A percentile compares a stretch with the other conserved stretches of the same genome.
These are phyloP conservation scores for Telmatochromis sp. DNA, from an alignment of 2,113 vertebrate genomes.

Conservation along the genomic window DNA sequence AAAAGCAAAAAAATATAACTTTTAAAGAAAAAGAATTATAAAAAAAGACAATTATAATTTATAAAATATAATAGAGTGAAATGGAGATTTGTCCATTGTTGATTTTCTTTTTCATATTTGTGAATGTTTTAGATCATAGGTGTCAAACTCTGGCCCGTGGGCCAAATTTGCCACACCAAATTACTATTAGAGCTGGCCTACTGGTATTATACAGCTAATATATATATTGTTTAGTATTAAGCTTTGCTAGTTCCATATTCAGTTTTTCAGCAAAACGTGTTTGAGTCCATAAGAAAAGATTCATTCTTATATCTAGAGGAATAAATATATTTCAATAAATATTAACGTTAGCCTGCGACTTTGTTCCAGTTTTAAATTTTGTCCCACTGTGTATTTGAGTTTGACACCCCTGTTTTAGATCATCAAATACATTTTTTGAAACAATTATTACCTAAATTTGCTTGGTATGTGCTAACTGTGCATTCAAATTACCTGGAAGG, in stretches of 20 bases:
- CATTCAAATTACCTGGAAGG: constrained; percentile 69
- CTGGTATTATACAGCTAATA: too few species aligned
- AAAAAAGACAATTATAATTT: background rate
- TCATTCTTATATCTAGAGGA: too few species aligned
- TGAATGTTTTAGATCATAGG: background rate
- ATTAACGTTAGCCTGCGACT: too few species aligned
- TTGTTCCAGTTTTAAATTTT: too few species aligned
- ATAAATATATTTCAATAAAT: too few species aligned
- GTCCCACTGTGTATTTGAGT: too few species aligned
- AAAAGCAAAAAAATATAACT: background rate
- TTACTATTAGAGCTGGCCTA: too few species aligned
- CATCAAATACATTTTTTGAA: background rate
- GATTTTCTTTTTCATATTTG: background rate
- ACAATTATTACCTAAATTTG: background rate
- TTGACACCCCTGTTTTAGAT: background rate
- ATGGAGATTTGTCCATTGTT: background rate
- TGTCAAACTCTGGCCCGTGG: accelerated
- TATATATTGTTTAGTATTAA: too few species aligned
- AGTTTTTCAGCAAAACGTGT: too few species aligned
- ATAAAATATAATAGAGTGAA: background rate
- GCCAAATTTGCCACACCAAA: too few species aligned
- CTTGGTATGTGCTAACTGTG: background rate
- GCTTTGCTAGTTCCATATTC: too few species aligned
- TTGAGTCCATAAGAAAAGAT: too few species aligned
- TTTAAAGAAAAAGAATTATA: background rate